These are phyloP conservation scores for Hydropsyche betteni DNA, from an alignment of 2,888 invertebrate genomes.

Conservation along the genomic window DNA sequence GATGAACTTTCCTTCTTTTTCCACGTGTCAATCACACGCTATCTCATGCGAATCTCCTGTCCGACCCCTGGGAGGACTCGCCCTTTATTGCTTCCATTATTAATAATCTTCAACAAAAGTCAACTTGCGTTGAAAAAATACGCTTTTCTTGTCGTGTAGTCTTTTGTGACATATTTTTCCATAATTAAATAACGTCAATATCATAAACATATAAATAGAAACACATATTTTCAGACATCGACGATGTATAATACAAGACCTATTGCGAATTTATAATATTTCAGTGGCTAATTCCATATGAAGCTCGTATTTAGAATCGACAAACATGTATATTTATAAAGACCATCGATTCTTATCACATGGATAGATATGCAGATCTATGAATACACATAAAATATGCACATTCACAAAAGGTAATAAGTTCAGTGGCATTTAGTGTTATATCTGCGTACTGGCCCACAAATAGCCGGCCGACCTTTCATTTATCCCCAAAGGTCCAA, in stretches of 20 bases:
- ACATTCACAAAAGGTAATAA: slow-evolving; percentile 37
- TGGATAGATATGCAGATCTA: background rate
- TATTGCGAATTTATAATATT: too few relatives aligned
- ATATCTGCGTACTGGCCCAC: slow-evolving; percentile 40
- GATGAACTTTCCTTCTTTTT: slow-evolving; percentile 44
- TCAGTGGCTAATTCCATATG: too few relatives aligned
- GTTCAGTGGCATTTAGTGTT: slow-evolving; percentile 46
- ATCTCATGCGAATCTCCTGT: slow-evolving; percentile 45
- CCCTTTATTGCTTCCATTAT: slow-evolving; percentile 42
- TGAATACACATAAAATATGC: slow-evolving; percentile 4
- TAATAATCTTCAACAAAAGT: slow-evolving; percentile 34
- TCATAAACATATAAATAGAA: too few relatives aligned
- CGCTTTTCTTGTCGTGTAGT: background rate
- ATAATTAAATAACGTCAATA: too few relatives aligned
- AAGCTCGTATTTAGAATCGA: too few relatives aligned
- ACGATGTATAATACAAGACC: too few relatives aligned
- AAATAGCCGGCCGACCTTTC: slow-evolving; percentile 43
- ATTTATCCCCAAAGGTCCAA: slow-evolving; percentile 38
- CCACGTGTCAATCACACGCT: slow-evolving; percentile 47
- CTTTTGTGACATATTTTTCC: background rate
- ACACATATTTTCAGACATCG: too few relatives aligned
- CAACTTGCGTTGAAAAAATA: slow-evolving; percentile 22
- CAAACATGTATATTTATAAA: too few relatives aligned
- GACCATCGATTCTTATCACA: too few relatives aligned
- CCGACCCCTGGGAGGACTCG: slow-evolving; percentile 41